Base-by-base conservation (phyloP, 1,140 invertebrate genomes). In the Hylaeus anthracinus region DNA sequence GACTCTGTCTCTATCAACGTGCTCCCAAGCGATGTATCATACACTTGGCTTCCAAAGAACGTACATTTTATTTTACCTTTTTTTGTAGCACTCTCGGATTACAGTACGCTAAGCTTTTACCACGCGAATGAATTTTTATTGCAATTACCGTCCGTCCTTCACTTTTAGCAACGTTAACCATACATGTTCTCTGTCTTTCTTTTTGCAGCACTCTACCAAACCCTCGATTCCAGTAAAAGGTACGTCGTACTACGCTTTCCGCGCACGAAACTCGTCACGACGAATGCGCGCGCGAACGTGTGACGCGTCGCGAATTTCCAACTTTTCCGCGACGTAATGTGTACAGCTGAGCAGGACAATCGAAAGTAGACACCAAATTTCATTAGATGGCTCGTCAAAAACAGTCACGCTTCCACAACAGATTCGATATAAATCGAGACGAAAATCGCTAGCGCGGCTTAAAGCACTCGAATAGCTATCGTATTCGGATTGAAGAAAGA, bases 221-320 rank as follows among this genome's bases (percentile, higher is more conserved):
- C 90, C 92, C 78, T 92, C 92, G 71, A 93, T 93, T 79, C 93
- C 92, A 74, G 92, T 93, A 45, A 94, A 94, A 93, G 92, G 93
- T 93, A 87, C 80, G 88, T 83, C 55, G 41, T 12, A 39, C n/a
- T 26, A 5, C 63, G 63, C 41, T 15, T 43, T 5, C 48, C 66
- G 10, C 41, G 14, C 5, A 37, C 41, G 41, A 45, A 5, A 9
- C n/a, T 65, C 56, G 0, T 58, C 26, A 26, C 26, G 26, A 26
- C 26, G 26, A 26, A 26, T 26, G 26, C 26, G 14, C 55, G 12
- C 6, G 58, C 15, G 58, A 26, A 12, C n/a, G 58, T 26, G n/a
- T n/a, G 12, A n/a, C n/a, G 15, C n/a, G n/a, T 26, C 58, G 58
- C 58, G 15, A 37, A 51, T 51, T 51, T 51, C 51, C 8, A 51